Evolutionary conservation across 2,888 invertebrate species (phyloP).

Genomic region (Pantelozetes paolii): DNA sequence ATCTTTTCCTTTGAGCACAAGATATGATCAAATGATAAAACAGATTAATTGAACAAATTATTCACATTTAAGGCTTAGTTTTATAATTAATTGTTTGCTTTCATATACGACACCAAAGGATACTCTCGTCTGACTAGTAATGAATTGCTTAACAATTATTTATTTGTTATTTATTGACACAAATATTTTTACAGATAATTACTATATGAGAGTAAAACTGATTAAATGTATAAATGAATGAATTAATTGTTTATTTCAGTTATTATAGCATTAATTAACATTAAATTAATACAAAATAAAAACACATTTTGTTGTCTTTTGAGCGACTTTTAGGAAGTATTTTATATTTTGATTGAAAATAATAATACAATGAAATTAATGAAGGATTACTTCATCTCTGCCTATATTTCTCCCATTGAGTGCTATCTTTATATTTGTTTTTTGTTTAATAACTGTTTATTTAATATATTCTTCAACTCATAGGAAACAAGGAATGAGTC

Average conservation of each 20-base stretch:
- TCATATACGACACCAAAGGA: background rate
- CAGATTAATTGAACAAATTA: background rate
- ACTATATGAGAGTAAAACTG: background rate
- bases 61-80: background rate
- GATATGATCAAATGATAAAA: background rate
- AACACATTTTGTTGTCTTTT: conserved; percentile 16
- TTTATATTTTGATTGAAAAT: conserved; percentile 1
- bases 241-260: background rate
- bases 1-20: background rate
- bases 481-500: too few relatives aligned
- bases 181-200: background rate
- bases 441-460: conserved; percentile 26
- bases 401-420: background rate
- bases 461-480: background rate
- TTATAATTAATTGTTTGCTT: conserved; percentile 2
- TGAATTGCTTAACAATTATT: conserved; percentile 8
- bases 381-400: background rate
- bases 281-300: conserved; percentile 7
- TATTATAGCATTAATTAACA: background rate
- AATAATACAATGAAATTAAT: background rate
- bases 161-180: conserved; percentile 11
- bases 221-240: background rate
- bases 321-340: conserved; percentile 19
- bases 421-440: conserved; percentile 6
- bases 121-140: background rate